Conservation (phyloP, 64 coral and sea anemone genomes). For the Montipora foliosa region DNA sequence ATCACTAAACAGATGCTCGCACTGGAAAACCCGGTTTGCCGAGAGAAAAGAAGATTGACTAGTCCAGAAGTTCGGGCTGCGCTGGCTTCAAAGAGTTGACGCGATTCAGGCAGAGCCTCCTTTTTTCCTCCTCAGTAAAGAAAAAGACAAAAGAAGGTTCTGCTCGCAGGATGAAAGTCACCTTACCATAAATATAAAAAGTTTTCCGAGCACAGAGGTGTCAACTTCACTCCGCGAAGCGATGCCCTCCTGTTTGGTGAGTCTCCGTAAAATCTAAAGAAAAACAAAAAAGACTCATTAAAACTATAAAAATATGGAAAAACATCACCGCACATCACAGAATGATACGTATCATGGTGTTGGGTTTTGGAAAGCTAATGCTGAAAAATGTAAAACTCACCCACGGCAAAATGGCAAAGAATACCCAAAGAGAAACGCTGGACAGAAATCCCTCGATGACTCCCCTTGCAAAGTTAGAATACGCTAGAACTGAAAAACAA, state of each 20-base stretch:
- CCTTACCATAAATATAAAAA: conserved; percentile 95
- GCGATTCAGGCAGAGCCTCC: too few relatives aligned
- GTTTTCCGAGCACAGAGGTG: conserved; percentile 86
- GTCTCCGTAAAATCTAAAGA: conserved; percentile 62
- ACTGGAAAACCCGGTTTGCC: too few relatives aligned
- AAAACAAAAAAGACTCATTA: neutral
- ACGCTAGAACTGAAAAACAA: neutral
- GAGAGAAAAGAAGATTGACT: too few relatives aligned
- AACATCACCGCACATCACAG: too few relatives aligned
- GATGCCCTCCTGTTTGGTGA: conserved; percentile 79
- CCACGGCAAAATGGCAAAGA: conserved; percentile 62
- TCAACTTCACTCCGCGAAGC: conserved; percentile 82
- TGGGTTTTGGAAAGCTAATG: neutral
- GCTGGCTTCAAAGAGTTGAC: too few relatives aligned
- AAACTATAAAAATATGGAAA: neutral
- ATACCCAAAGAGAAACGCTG: conserved; percentile 44
- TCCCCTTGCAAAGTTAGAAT: conserved; percentile 25
- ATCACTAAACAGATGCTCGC: too few relatives aligned
- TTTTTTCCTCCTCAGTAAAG: too few relatives aligned
- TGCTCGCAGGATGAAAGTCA: too few relatives aligned
- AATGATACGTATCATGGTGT: too few relatives aligned
- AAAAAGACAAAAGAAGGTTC: too few relatives aligned
- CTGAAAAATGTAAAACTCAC: neutral
- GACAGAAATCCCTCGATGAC: conserved; percentile 52
- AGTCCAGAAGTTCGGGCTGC: too few relatives aligned